Evolutionary conservation across 2,113 vertebrate genomes (phyloP).

Genomic region (Pipra filicauda): DNA sequence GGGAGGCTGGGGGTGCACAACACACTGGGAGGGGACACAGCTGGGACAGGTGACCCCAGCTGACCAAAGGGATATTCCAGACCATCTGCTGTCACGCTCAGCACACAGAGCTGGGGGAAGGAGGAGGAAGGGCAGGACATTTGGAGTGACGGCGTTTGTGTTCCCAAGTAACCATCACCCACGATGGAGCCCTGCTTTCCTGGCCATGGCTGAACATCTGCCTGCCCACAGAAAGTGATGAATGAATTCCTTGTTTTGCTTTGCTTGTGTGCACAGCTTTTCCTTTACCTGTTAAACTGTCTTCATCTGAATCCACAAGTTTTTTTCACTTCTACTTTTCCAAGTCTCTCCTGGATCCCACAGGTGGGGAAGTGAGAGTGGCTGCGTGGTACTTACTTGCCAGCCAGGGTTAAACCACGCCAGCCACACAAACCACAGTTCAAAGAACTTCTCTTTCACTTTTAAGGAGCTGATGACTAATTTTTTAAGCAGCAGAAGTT

Average conservation of each 20-base stretch:
- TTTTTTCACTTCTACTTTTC: neutral
- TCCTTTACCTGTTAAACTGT: neutral
- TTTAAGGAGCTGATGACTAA: neutral
- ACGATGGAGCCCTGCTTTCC: neutral
- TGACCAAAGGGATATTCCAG: neutral
- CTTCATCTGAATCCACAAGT: neutral
- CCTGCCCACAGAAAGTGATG: neutral
- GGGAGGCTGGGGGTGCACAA: neutral
- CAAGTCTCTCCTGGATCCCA: neutral
- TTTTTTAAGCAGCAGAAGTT: neutral
- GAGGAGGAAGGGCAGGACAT: neutral
- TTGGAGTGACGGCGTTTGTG: neutral
- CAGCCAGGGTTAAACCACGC: neutral
- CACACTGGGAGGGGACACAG: neutral
- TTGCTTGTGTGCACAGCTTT: neutral
- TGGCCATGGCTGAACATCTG: neutral
- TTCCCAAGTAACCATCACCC: neutral
- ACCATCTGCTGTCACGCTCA: neutral
- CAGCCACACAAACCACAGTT: neutral
- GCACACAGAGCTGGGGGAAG: neutral
- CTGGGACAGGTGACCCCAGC: neutral
- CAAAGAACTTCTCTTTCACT: neutral
- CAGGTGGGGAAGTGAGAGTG: neutral
- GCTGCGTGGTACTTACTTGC: neutral
- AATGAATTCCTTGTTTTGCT: neutral